These are phyloP conservation scores for Microtus oregoni DNA, from an alignment of 2,113 vertebrate species.

Conservation along the genomic window DNA sequence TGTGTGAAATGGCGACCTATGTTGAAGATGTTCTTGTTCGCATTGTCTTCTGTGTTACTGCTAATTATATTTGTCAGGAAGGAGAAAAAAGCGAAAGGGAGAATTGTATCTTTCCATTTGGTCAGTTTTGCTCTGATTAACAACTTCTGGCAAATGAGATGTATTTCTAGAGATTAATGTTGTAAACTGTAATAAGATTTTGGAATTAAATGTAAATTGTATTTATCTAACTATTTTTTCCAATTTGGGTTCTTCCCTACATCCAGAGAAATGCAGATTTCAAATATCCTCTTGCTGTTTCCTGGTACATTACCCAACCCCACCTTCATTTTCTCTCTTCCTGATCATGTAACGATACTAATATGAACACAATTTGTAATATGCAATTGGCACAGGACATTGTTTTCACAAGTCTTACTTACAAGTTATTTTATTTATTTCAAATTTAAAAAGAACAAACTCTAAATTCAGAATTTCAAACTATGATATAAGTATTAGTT, in stretches of 20 bases:
- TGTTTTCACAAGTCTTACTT: not conserved
- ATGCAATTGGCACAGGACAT: not conserved
- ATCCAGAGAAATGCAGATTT: not conserved
- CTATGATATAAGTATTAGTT: not conserved
- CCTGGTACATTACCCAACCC: not conserved
- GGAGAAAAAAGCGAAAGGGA: not conserved
- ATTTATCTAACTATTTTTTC: slow-evolving; percentile 33
- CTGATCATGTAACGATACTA: not conserved
- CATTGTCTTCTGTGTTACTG: not conserved
- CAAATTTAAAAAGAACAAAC: not conserved
- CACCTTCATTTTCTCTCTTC: not conserved
- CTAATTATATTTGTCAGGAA: slow-evolving; percentile 1
- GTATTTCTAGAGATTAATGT: not conserved
- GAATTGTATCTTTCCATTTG: slow-evolving; percentile 40
- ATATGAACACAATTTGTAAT: not conserved
- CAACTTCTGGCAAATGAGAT: not conserved
- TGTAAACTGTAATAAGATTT: slow-evolving; percentile 28
- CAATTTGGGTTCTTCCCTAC: not conserved
- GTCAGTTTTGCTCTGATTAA: slow-evolving; percentile 6
- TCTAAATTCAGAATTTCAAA: not conserved
- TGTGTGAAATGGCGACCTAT: not conserved
- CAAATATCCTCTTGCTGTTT: not conserved
- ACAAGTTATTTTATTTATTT: slow-evolving; percentile 4
- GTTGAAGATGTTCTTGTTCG: slow-evolving; percentile 30
- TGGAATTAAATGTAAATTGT: slow-evolving; percentile 28